Conservation (phyloP, 2,888 invertebrate species). For the Lymantria dispar region DNA sequence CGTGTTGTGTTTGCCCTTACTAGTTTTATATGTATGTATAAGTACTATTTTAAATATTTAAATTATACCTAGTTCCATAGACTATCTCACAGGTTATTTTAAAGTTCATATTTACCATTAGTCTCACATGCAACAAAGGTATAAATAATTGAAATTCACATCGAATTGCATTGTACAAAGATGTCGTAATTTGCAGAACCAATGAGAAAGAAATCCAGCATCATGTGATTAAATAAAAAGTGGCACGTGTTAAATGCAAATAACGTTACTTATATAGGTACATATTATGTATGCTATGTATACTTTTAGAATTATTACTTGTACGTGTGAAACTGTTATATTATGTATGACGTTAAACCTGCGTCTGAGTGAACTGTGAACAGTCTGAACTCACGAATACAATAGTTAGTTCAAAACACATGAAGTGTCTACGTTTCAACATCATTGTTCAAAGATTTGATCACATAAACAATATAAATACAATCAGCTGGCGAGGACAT, state of each 20-base stretch:
- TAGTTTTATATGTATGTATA: too few species aligned
- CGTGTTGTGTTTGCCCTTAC: too few species aligned
- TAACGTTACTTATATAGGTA: conserved; percentile 13
- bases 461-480: conserved; percentile 29
- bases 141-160: not conserved
- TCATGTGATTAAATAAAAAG: conserved; percentile 38
- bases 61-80: too few species aligned
- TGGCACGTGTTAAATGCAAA: conserved; percentile 48
- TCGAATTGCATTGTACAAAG: conserved; percentile 1
- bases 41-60: too few species aligned
- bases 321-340: conserved; percentile 58
- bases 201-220: conserved; percentile 33
- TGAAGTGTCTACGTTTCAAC: conserved; percentile 21
- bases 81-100: too few species aligned
- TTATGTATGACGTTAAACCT: conserved; percentile 37
- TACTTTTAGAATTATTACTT: not conserved
- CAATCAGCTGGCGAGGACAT: conserved; percentile 26
- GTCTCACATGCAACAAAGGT: too few species aligned
- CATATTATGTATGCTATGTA: not conserved
- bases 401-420: conserved; percentile 29
- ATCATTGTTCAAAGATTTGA: conserved; percentile 31
- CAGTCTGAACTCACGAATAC: conserved; percentile 22
- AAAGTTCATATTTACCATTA: too few species aligned
- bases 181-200: conserved; percentile 11
- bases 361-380: conserved; percentile 34